A percentile compares a stretch with the other conserved stretches of the same genome.
Evolutionary conservation across 2,113 vertebrate species (phyloP).

Genomic region (Brachypodius melanocephalos): DNA sequence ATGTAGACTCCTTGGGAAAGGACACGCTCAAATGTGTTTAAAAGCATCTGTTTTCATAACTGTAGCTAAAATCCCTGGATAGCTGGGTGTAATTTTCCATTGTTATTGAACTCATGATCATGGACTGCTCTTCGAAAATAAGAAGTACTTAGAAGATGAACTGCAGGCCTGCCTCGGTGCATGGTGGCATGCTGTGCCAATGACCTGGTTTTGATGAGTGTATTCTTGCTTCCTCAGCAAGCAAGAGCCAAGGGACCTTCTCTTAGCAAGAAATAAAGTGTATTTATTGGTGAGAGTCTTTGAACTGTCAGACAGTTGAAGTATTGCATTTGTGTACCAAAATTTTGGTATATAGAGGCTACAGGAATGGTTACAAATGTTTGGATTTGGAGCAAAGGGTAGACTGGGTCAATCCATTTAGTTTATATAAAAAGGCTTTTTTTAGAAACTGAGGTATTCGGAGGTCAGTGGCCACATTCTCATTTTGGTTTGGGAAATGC

Average conservation of each 20-base stretch:
- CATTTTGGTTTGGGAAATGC: background rate
- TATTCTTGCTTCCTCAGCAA: background rate
- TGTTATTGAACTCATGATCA: slow-evolving; percentile 2
- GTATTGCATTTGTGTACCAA: background rate
- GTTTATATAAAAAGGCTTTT: background rate
- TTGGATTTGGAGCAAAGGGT: background rate
- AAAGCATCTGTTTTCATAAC: slow-evolving; percentile 46
- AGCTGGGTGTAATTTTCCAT: slow-evolving; percentile 51
- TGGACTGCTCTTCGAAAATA: background rate
- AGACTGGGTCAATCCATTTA: background rate
- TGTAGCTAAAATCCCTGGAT: slow-evolving; percentile 33
- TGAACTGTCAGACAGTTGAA: background rate
- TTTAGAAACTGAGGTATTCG: background rate
- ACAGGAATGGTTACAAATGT: background rate
- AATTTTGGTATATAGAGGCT: background rate
- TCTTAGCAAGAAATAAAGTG: background rate
- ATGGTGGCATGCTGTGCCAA: background rate
- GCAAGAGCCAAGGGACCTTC: background rate
- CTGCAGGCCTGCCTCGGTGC: background rate
- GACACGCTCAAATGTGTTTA: slow-evolving; percentile 26
- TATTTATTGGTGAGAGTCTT: background rate
- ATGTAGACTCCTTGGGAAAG: background rate
- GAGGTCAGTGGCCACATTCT: background rate
- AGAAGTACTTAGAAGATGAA: slow-evolving; percentile 2
- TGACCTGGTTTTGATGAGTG: background rate